Evolutionary conservation across 2,113 vertebrate genomes (phyloP).

Genomic region (Myocastor coypus): DNA sequence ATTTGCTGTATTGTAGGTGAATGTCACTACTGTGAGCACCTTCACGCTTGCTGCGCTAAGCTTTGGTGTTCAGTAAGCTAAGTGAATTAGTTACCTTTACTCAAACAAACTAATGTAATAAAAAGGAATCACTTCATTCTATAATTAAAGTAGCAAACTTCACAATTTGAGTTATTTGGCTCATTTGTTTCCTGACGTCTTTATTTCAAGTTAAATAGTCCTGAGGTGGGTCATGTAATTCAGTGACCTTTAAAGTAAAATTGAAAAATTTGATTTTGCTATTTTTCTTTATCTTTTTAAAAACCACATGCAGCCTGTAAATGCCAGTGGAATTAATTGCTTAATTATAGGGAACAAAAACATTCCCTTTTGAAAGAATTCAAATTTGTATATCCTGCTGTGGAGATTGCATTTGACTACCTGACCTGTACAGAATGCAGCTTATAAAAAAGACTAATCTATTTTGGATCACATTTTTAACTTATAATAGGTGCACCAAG

Average conservation of each 20-base stretch:
- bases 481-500: slow-evolving; percentile 26
- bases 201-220: slow-evolving; percentile 80
- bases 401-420: slow-evolving; percentile 64
- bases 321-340: slow-evolving; percentile 81
- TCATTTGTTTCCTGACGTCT: slow-evolving; percentile 75
- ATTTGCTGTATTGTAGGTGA: not conserved
- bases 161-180: slow-evolving; percentile 62
- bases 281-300: slow-evolving; percentile 71
- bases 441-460: slow-evolving; percentile 56
- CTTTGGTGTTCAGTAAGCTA: not conserved
- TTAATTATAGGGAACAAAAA: slow-evolving; percentile 79
- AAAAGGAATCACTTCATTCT: slow-evolving; percentile 41
- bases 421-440: slow-evolving; percentile 48
- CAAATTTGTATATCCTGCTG: slow-evolving; percentile 75
- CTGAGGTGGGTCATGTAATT: slow-evolving; percentile 73
- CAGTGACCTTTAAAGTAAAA: slow-evolving; percentile 80
- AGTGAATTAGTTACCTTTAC: not conserved
- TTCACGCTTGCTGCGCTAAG: not conserved
- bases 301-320: slow-evolving; percentile 70
- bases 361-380: slow-evolving; percentile 78
- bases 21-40: not conserved
- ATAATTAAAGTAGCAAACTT: slow-evolving; percentile 70
- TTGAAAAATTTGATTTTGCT: slow-evolving; percentile 77
- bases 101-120: slow-evolving; percentile 30
- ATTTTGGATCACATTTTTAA: slow-evolving; percentile 39